A percentile compares a stretch with the other conserved stretches of the same genome.
Conservation (phyloP, 2,113 vertebrate species). For the Ictidomys tridecemlineatus region DNA sequence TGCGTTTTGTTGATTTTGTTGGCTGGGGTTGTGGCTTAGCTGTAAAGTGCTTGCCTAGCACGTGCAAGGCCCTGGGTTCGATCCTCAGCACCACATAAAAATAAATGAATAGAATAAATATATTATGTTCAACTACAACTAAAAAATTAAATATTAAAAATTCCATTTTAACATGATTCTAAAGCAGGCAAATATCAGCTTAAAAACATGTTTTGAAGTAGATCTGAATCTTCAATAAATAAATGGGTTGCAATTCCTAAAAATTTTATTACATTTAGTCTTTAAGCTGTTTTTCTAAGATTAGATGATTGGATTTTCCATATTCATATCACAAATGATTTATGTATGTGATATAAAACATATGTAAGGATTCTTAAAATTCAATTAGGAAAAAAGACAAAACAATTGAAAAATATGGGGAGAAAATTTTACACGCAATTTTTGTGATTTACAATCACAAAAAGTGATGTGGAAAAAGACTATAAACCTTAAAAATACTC, state of each 20-base stretch:
- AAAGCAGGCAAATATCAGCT: background rate
- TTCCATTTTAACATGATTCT: background rate
- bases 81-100: no score
- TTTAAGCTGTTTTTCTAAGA: slow-evolving; percentile 1
- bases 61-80: no score
- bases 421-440: background rate
- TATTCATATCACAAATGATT: background rate
- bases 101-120: no score
- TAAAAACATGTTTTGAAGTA: background rate
- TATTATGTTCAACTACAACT: no score
- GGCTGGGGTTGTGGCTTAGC: no score
- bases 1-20: no score
- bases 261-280: background rate
- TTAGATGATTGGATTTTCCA: background rate
- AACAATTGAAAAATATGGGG: background rate
- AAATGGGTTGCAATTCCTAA: background rate
- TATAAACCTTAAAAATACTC: background rate
- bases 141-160: background rate
- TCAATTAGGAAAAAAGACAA: background rate
- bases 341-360: background rate
- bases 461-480: background rate
- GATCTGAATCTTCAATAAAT: background rate
- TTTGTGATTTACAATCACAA: background rate
- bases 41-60: no score
- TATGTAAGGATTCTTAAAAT: background rate